phyloP scores from a whole-genome alignment of 2,888 invertebrate species.

The Geotrupes spiniger region DNA sequence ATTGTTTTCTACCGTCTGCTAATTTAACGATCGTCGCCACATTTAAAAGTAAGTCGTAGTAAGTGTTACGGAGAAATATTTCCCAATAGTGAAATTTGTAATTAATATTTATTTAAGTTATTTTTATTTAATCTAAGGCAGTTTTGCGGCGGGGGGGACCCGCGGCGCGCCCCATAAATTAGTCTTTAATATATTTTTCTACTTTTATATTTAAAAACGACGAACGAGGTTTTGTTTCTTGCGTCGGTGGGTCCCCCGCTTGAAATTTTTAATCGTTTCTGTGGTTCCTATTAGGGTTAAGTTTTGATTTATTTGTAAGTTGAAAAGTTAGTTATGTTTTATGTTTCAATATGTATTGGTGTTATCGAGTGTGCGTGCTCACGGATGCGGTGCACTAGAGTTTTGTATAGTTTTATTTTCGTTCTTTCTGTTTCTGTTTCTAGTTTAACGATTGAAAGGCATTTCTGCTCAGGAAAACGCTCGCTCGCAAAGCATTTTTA shows the following conservation, averaged over 20 bases:
- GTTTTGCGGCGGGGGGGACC: not conserved
- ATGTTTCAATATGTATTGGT: not conserved
- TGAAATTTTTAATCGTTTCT: not conserved
- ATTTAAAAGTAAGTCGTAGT: too few species aligned
- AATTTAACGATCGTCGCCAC: too few species aligned
- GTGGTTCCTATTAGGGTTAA: slow-evolving; percentile 8
- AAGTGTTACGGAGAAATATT: too few species aligned
- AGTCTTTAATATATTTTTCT: slow-evolving; percentile 8
- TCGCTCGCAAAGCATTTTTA: not conserved
- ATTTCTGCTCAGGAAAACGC: not conserved
- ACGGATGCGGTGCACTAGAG: not conserved
- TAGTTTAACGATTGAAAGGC: not conserved
- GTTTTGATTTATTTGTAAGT: slow-evolving; percentile 4
- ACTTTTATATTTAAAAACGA: slow-evolving; percentile 6
- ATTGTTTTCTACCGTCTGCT: too few species aligned
- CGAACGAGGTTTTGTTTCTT: not conserved
- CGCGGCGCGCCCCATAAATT: not conserved
- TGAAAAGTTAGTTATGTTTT: not conserved
- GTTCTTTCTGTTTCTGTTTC: not conserved
- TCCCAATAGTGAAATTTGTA: too few species aligned
- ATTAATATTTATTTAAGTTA: too few species aligned
- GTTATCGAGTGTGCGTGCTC: not conserved
- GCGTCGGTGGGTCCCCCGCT: not conserved
- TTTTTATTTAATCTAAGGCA: not conserved
- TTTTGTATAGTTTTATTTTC: too few species aligned